Base-by-base conservation (phyloP, 2,113 vertebrate species). In the Heteronetta atricapilla region DNA sequence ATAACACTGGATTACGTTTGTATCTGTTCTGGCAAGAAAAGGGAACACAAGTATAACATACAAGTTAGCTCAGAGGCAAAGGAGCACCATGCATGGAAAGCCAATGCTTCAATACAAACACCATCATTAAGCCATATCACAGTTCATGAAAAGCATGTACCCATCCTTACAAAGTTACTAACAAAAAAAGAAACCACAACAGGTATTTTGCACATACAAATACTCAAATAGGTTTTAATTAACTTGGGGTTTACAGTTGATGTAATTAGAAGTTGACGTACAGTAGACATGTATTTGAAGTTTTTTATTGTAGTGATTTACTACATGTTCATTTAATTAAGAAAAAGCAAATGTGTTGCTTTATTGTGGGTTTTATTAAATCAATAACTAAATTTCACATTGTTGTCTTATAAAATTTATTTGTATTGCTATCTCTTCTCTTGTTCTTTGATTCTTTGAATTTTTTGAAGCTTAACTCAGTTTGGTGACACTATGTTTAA, bases 361-460 rank as follows among this genome's bases (percentile, higher is more conserved):
- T 97, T 98, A 90, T 86, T 91, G 96, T 97, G 97, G 95, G 92
- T 97, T 98, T 98, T 98, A 97, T 98, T 97, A 97, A 97, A 97
- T 94, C 63, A 72, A 42, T 97, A 96, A 88, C 96, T 96, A 96
- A 97, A 97, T 80, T 95, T 83, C 86, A 52, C 59, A 85, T 82
- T 91, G 42, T 52, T 93, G 62, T 90, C 83, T 93, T 95, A 84
- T 44, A 89, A 93, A 96, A 82, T 34, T 76, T 72, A 70, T 79
- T 91, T 85, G 40, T 75, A 38, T 55, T 86, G 55, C 46, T 74
- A 20, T 82, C 22, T 80, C 17, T 73, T 36, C 7, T 75, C 14
- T 76, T 60, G 18, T 22, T 59, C 9, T 88, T 82, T 85, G 67
- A 46, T 64, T 89, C 42, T 53, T 44, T 95, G n/a, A n/a, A n/a